Evolutionary conservation across 2,888 invertebrate genomes (phyloP).

Genomic region (Hedychridium roseum): DNA sequence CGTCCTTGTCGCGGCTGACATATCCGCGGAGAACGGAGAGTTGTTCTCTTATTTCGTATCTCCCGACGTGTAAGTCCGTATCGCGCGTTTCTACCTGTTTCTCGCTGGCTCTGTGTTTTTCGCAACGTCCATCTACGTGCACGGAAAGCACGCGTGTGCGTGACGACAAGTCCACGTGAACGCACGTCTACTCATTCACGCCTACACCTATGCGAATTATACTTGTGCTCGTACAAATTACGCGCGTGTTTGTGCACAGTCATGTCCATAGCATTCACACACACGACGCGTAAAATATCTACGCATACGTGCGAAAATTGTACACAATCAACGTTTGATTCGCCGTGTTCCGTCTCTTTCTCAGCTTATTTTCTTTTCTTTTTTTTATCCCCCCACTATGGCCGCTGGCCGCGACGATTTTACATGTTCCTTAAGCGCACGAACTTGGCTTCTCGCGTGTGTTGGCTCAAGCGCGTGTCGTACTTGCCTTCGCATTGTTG

Average conservation of each 20-base stretch:
- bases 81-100: conserved; percentile 10
- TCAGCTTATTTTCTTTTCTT: not conserved
- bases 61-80: no score
- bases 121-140: not conserved
- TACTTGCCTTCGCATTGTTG: conserved; percentile 58
- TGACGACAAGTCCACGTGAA: conserved; percentile 2
- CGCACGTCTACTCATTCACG: no score
- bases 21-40: conserved; percentile 39
- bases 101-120: no score
- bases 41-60: no score
- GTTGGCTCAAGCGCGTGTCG: conserved; percentile 21
- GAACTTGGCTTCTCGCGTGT: conserved; percentile 1
- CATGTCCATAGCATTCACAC: no score
- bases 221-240: no score
- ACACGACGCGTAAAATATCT: no score
- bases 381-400: conserved; percentile 1
- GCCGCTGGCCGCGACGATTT: conserved; percentile 2
- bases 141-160: conserved; percentile 5
- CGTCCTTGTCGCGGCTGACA: conserved; percentile 55
- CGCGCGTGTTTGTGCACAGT: no score
- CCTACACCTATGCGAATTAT: no score
- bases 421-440: conserved; percentile 13
- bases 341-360: not conserved
- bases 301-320: no score
- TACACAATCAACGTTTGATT: no score